Percentiles rank a stretch among this genome's conserved stretches.
Conservation (phyloP, 2,888 invertebrate genomes). For the Luffia ferchaultella region DNA sequence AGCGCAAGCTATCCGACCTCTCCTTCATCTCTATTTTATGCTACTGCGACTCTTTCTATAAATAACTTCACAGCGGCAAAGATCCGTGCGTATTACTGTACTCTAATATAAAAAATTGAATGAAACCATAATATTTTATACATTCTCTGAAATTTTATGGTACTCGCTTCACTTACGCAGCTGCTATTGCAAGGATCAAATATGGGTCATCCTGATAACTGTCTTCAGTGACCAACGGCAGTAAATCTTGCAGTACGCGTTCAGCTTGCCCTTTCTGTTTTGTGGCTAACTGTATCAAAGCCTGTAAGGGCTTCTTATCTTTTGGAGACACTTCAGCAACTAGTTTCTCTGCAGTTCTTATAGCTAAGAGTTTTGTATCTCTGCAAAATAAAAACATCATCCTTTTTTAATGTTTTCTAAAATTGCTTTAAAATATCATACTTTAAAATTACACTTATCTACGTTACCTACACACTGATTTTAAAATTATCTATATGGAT, state of each 20-base stretch:
- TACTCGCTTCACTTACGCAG: constrained; percentile 69
- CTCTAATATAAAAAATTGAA: too few species aligned
- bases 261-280: constrained; percentile 87
- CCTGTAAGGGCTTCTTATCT: constrained; percentile 76
- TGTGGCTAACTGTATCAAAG: constrained; percentile 83
- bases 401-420: background rate
- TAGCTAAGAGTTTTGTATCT: constrained; percentile 83
- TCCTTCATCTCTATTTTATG: too few species aligned
- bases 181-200: constrained; percentile 85
- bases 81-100: too few species aligned
- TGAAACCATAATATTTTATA: too few species aligned
- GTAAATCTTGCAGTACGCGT: constrained; percentile 78
- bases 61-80: too few species aligned
- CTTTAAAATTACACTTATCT: too few species aligned
- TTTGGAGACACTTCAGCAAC: constrained; percentile 75
- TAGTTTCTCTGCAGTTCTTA: constrained; percentile 79
- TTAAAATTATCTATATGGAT: too few species aligned
- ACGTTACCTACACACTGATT: too few species aligned
- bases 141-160: too few species aligned
- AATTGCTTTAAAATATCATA: too few species aligned
- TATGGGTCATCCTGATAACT: constrained; percentile 81
- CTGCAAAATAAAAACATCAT: constrained; percentile 38
- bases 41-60: too few species aligned
- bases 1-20: too few species aligned
- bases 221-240: constrained; percentile 75